Base-by-base conservation (phyloP, 2,113 vertebrate species). In the Labeo rohita region DNA sequence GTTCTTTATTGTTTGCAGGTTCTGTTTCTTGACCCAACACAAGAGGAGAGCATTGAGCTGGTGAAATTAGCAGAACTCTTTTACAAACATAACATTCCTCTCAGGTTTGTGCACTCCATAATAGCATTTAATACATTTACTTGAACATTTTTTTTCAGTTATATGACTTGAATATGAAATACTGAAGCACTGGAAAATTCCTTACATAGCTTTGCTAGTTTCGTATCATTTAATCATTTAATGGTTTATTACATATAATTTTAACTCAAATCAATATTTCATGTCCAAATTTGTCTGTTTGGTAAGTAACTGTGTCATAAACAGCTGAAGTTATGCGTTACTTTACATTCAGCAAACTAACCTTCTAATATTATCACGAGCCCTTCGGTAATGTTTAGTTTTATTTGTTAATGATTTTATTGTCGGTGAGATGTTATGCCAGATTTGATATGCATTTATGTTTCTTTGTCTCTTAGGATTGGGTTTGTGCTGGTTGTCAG, bases 401-500 rank as follows among this genome's bases (percentile, higher is more conserved):
- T 23, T n/a, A 18, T 34, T 80, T 34, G 18, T 18, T 81, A 4
- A 49, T 50, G 6, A 8, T 59, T 65, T 72, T 1, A 45, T 72
- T 21, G 16, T 45, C n/a, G 45, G 8, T 39, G 3, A 43, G 50
- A 4, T 34, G 50, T 68, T 68, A 52, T 77, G 23, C 23, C 10
- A 79, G 50, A 23, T 43, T 79, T 79, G 3, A 79, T 43, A 23
- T 87, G 85, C 76, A 88, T 87, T 85, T 90, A 85, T 91, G 91
- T 90, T 63, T 65, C 74, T 61, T 34, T 87, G 91, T 87, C 86
- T 91, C 59, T 88, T 91, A 99, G 98, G 94, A 97, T 99, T 94
- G 98, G 98, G 89, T 96, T 99, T 93, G 96, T 98, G 92, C 98
- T 99, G 91, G 88, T 98, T 92, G 92, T 99, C 93, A 97, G 91